Conservation (phyloP, 2,888 invertebrate species). For the Stenodema calcarata region DNA sequence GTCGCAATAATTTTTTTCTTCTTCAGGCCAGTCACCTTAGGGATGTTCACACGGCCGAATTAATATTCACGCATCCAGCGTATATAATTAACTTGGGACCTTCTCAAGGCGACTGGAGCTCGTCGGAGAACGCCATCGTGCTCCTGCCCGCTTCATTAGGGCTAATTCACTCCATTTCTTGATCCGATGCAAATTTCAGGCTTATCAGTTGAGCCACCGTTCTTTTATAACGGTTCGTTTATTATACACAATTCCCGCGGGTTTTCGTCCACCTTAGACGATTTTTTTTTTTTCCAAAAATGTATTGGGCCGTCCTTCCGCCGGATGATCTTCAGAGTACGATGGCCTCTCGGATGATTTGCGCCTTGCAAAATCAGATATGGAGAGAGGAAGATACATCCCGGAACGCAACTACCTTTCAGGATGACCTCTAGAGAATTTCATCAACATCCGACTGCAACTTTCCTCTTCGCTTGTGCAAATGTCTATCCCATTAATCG, state of each 20-base stretch:
- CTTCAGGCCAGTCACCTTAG: not conserved
- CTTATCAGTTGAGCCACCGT: constrained; percentile 2
- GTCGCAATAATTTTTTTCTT: not conserved
- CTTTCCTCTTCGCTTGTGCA: too few species aligned
- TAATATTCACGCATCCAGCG: constrained; percentile 6
- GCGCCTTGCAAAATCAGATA: not conserved
- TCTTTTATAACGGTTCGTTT: constrained; percentile 15
- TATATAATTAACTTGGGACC: not conserved
- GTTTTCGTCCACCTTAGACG: not conserved
- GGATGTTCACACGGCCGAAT: not conserved
- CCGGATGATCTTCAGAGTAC: not conserved
- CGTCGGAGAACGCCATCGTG: not conserved
- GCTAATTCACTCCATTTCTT: constrained; percentile 8
- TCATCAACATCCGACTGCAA: too few species aligned
- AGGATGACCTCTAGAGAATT: too few species aligned
- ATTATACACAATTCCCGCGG: constrained; percentile 1
- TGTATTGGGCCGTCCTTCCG: not conserved
- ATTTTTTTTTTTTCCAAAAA: not conserved
- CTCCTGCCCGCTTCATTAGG: constrained; percentile 2
- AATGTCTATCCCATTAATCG: too few species aligned
- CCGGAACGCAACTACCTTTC: not conserved
- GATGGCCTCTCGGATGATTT: not conserved
- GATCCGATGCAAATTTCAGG: constrained; percentile 15
- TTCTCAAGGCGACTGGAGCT: not conserved
- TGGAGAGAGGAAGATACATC: not conserved